Conservation (phyloP, 2,797 vertebrate species). For the Neomorphus geoffroyi region DNA sequence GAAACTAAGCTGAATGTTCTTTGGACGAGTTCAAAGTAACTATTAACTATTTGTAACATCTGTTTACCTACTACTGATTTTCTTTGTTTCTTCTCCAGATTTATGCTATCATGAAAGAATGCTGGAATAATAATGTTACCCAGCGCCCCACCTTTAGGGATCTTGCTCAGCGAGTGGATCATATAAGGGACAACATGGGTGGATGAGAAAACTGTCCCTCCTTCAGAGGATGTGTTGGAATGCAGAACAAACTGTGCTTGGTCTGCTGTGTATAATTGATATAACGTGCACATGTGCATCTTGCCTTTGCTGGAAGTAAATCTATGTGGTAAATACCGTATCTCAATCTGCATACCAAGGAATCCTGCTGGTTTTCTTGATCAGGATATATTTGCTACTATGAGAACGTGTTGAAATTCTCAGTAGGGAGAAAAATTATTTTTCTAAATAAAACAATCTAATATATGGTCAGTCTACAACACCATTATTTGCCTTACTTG, state of each 20-base stretch:
- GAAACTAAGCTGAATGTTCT: background rate
- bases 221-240: slow-evolving; percentile 31
- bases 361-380: slow-evolving; percentile 48
- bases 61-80: background rate
- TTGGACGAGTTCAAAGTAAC: background rate
- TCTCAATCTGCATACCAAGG: slow-evolving; percentile 22
- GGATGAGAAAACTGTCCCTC: slow-evolving; percentile 69
- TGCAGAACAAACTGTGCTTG: slow-evolving; percentile 45
- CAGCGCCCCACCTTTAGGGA: slow-evolving; percentile 87
- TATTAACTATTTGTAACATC: background rate
- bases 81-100: slow-evolving; percentile 79
- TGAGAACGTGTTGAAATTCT: slow-evolving; percentile 33
- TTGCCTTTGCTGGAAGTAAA: slow-evolving; percentile 37
- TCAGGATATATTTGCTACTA: slow-evolving; percentile 8
- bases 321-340: slow-evolving; percentile 28
- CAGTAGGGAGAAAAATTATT: background rate
- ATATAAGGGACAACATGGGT: slow-evolving; percentile 80
- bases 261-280: slow-evolving; percentile 42
- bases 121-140: slow-evolving; percentile 85
- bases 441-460: slow-evolving; percentile 31
- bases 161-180: slow-evolving; percentile 84
- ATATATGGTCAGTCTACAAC: slow-evolving; percentile 13
- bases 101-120: slow-evolving; percentile 88
- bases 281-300: background rate
- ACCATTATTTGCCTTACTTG: slow-evolving; percentile 53